phyloP scores from a whole-genome alignment of 2,797 vertebrate genomes.

The Pagetopsis macropterus region DNA sequence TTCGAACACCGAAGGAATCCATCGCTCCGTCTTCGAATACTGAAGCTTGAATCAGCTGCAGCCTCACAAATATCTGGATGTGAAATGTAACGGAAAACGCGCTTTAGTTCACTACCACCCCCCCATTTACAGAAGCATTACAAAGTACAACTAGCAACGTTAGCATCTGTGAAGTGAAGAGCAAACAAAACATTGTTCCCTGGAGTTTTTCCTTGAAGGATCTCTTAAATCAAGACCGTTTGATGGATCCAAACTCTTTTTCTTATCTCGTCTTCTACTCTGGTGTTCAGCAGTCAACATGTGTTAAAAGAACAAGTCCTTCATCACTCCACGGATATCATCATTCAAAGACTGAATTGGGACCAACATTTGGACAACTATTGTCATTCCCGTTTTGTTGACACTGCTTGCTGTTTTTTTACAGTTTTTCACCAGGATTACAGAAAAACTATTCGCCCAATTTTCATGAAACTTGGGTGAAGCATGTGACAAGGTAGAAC shows the following conservation, averaged over 20 bases:
- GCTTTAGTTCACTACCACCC: not conserved
- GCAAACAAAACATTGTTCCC: not conserved
- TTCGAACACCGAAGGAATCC: not conserved
- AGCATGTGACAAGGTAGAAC: too few relatives aligned
- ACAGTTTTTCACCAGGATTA: too few relatives aligned
- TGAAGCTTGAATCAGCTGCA: conserved; percentile 11
- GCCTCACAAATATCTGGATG: not conserved
- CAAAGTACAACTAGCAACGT: conserved; percentile 18
- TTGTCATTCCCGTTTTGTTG: conserved; percentile 13
- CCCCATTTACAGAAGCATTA: not conserved
- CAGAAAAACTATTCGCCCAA: too few relatives aligned
- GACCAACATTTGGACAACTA: conserved; percentile 1
- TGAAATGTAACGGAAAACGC: not conserved
- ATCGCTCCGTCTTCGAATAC: not conserved
- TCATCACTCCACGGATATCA: not conserved
- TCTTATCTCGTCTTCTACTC: not conserved
- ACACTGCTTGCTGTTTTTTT: not conserved
- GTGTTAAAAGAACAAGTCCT: conserved; percentile 3
- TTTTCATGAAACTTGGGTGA: too few relatives aligned
- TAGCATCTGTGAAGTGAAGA: conserved; percentile 2
- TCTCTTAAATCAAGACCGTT: not conserved
- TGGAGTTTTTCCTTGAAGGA: not conserved
- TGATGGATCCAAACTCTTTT: not conserved
- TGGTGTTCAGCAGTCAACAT: conserved; percentile 1
- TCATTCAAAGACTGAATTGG: conserved; percentile 14